These are phyloP conservation scores for Dusona sp. DNA, from an alignment of 2,888 invertebrate species.

Conservation along the genomic window DNA sequence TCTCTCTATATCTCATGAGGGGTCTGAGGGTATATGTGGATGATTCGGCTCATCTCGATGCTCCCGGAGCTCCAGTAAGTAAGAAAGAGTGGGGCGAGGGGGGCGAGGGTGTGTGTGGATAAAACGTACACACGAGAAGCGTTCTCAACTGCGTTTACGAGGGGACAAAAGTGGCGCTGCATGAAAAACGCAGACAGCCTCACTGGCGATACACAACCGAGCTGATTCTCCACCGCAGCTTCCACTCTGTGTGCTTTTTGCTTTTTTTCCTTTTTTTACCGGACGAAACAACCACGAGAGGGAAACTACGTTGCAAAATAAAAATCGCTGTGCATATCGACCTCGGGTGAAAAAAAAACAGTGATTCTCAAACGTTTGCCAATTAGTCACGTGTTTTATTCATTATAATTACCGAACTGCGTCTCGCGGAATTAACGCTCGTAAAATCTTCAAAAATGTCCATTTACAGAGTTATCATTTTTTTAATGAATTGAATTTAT, in stretches of 20 bases:
- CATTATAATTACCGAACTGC: slow-evolving; percentile 12
- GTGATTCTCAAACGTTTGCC: slow-evolving; percentile 69
- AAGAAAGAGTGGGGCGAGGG: slow-evolving; percentile 36
- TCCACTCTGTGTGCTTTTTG: neutral
- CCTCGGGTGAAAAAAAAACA: slow-evolving; percentile 61
- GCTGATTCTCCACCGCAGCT: slow-evolving; percentile 12
- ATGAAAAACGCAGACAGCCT: slow-evolving; percentile 45
- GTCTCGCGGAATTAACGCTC: neutral
- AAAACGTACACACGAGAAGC: slow-evolving; percentile 1
- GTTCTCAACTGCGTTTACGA: slow-evolving; percentile 19
- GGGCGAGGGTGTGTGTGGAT: slow-evolving; percentile 39
- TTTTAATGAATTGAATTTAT: neutral
- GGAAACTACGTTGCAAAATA: slow-evolving; percentile 4
- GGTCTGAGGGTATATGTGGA: slow-evolving; percentile 54
- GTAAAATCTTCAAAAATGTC: neutral
- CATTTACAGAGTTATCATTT: neutral
- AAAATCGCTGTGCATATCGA: slow-evolving; percentile 60
- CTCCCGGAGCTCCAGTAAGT: slow-evolving; percentile 60
- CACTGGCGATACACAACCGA: slow-evolving; percentile 53
- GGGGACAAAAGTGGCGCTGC: slow-evolving; percentile 43
- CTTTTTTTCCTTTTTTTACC: slow-evolving; percentile 2
- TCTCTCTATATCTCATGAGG: slow-evolving; percentile 56
- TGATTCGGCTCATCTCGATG: slow-evolving; percentile 23
- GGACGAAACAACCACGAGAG: slow-evolving; percentile 8
- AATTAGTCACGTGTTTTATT: slow-evolving; percentile 20